Base-by-base conservation (phyloP, 2,888 invertebrate genomes). In the Idaea straminata region DNA sequence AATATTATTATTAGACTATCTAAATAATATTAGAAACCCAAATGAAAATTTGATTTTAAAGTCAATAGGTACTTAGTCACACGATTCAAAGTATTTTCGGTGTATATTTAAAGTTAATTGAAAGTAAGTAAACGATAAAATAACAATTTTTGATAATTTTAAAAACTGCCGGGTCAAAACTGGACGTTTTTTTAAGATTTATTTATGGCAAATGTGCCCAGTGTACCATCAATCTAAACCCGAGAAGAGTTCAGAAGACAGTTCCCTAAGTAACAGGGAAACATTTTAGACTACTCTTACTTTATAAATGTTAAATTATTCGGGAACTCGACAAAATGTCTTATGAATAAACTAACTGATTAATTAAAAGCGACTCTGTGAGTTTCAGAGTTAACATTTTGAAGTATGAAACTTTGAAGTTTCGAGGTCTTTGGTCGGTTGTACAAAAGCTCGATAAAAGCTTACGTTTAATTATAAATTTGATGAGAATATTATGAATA, bases 301-400 rank as follows among this genome's bases (percentile, higher is more conserved):
- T 59, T 59, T 59, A 25, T 59, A 34, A 59, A 59, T 59, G 59
- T 59, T 59, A 7, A 34, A 59, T 59, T 57, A 34, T 34, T 58
- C 57, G 4, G 25, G 57, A 61, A 66, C 61, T 47, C 61, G 15
- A 34, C 62, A 34, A 62, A 62, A 62, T 62, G 57, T 25, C 62
- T 62, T 34, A 62, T 62, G 62, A 62, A 62, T 62, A 57, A 62
- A 59, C 16, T 59, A 59, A 59, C 16, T 15, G 59, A 25, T 16
- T 15, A 59, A 59, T 59, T 59, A 59, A 59, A 25, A 59, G 25
- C 25, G 58, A 58, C 16, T 59, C 34, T 59, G 34, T 47, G 47
- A 47, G 10, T 7, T 47, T 13, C 10, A 47, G 13, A 47, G 47
- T 47, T 47, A 13, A 47, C 47, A 47, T 47, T 47, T 47, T 47